Evolutionary conservation across 1,140 invertebrate genomes (phyloP).

Genomic region (Drosophila arawakana): DNA sequence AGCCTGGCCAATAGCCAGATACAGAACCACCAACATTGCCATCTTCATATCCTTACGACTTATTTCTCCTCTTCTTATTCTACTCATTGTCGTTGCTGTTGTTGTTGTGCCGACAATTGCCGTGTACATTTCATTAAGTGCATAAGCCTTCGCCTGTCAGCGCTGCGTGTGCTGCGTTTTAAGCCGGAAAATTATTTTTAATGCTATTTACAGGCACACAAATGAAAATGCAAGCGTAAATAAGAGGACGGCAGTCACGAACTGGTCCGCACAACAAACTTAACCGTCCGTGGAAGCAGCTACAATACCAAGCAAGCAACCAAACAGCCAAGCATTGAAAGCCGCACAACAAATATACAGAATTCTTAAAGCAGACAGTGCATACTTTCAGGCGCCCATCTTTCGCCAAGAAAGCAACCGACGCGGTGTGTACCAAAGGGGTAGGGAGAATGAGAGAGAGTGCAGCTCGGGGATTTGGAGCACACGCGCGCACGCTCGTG

Average conservation of each 20-base stretch:
- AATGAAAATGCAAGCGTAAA: slow-evolving; percentile 80
- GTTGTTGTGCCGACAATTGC: slow-evolving; percentile 61
- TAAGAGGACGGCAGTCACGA: slow-evolving; percentile 72
- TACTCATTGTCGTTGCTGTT: neutral
- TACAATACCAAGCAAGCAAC: neutral
- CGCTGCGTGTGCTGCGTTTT: slow-evolving; percentile 64
- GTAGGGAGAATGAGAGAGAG: neutral
- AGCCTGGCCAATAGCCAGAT: slow-evolving; percentile 18
- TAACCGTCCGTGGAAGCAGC: slow-evolving; percentile 41
- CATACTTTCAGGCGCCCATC: slow-evolving; percentile 38
- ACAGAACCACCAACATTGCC: slow-evolving; percentile 35
- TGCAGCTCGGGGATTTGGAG: slow-evolving; percentile 8
- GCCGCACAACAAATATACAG: slow-evolving; percentile 22
- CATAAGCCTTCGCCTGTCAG: slow-evolving; percentile 78
- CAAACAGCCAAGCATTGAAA: slow-evolving; percentile 15
- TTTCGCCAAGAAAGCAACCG: neutral
- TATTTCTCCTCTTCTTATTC: neutral
- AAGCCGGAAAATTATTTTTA: slow-evolving; percentile 81
- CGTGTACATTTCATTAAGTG: slow-evolving; percentile 83
- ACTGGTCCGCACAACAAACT: slow-evolving; percentile 56
- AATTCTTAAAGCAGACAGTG: slow-evolving; percentile 52
- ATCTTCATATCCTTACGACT: slow-evolving; percentile 23
- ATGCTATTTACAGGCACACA: slow-evolving; percentile 79
- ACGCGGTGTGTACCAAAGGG: neutral
- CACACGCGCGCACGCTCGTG: slow-evolving; percentile 47